phyloP scores from a whole-genome alignment of 1,140 invertebrate species.

The Pteromalus puparum region DNA sequence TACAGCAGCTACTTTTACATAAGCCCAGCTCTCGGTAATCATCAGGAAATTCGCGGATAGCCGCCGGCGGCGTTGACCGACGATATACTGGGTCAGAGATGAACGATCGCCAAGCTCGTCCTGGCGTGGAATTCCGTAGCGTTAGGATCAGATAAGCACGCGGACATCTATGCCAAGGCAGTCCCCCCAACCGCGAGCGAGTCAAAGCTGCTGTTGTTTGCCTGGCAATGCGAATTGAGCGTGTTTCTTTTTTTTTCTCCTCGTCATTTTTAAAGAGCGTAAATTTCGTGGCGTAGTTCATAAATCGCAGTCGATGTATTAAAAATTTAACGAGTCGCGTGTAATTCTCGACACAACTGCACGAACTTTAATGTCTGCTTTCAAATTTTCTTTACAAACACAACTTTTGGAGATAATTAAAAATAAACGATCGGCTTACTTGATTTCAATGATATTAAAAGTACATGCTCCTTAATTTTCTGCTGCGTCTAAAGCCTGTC shows the following conservation, averaged over 20 bases:
- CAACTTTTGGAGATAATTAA: not conserved
- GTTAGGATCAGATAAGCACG: slow-evolving; percentile 6
- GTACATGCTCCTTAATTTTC: not conserved
- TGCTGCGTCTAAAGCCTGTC: too few species aligned
- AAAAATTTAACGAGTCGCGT: not conserved
- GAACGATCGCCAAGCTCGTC: not conserved
- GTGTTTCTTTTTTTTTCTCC: not conserved
- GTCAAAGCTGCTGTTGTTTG: not conserved
- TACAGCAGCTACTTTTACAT: not conserved
- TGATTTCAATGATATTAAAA: not conserved
- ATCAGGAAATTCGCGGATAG: slow-evolving; percentile 5
- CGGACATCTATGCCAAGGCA: slow-evolving; percentile 35
- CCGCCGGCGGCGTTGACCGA: not conserved
- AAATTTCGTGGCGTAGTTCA: not conserved
- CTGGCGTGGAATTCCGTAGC: slow-evolving; percentile 23
- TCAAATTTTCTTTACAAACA: not conserved
- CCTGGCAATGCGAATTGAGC: not conserved
- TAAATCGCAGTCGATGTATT: not conserved
- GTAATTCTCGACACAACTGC: slow-evolving; percentile 7
- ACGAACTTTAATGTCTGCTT: not conserved
- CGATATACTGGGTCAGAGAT: slow-evolving; percentile 7
- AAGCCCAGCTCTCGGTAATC: not conserved
- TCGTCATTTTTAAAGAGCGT: not conserved
- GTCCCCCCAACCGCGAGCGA: not conserved
- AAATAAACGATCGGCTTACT: not conserved